phyloP scores from a whole-genome alignment of 1,140 invertebrate genomes.

The Colletes gigas region DNA sequence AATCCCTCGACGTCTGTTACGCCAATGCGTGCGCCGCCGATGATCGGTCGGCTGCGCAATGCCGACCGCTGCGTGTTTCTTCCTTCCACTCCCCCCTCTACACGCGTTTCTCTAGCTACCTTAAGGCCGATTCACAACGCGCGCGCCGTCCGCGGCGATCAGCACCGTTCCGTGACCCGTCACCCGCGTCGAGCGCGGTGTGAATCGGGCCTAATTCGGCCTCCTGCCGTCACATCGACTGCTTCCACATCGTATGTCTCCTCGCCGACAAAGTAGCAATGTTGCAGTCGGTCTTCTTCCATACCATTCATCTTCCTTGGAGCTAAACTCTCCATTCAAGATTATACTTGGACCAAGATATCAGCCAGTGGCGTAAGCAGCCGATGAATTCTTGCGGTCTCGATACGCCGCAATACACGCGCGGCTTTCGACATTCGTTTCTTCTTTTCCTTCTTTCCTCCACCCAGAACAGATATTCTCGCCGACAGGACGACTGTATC shows the following conservation, averaged over 20 bases:
- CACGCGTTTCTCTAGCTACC: slow-evolving; percentile 1
- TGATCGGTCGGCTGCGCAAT: background rate
- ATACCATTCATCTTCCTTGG: slow-evolving; percentile 60
- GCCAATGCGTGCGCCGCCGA: slow-evolving; percentile 23
- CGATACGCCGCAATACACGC: background rate
- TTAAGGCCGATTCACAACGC: slow-evolving; percentile 34
- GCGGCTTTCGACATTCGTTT: background rate
- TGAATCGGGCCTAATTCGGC: slow-evolving; percentile 27
- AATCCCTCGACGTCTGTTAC: background rate
- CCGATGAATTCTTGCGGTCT: background rate
- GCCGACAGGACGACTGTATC: too few relatives aligned
- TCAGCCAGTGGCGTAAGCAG: slow-evolving; percentile 29
- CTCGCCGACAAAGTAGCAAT: slow-evolving; percentile 62
- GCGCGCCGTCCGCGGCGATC: too few relatives aligned
- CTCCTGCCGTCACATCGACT: slow-evolving; percentile 19
- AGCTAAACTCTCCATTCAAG: slow-evolving; percentile 55
- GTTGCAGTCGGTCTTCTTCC: slow-evolving; percentile 40
- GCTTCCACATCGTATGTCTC: slow-evolving; percentile 47
- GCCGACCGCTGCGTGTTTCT: slow-evolving; percentile 5
- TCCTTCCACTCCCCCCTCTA: slow-evolving; percentile 10
- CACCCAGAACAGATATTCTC: too few relatives aligned
- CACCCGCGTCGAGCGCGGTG: background rate
- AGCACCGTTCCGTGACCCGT: too few relatives aligned
- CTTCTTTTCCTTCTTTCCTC: background rate
- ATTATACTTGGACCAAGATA: slow-evolving; percentile 29